Base-by-base conservation (phyloP, 1,140 invertebrate species). In the Trachymyrmex septentrionalis region DNA sequence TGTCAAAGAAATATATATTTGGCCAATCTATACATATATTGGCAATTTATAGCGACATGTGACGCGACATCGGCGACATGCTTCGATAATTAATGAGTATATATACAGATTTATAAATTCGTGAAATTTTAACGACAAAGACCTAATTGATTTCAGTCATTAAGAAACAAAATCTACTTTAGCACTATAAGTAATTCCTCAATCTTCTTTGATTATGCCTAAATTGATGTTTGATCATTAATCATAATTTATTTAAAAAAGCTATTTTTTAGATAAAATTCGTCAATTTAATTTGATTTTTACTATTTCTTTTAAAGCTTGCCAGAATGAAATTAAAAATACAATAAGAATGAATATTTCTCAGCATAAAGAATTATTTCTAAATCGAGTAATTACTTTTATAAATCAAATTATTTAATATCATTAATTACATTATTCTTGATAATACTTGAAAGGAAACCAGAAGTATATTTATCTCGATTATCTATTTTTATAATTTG, bases 1-100 rank as follows among this genome's bases (percentile, higher is more conserved):
- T n/a, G 48, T 69, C 10, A 59, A 59, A 21, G 48, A 63, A 48
- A 10, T 72, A 72, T 72, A 72, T 72, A 73, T 73, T 84, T 38
- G 19, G 55, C 34, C 16, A n/a, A 59, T n/a, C 24, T 44, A 44
- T 44, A 44, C 9, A 44, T 44, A 44, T 44, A 44, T 44, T 44
- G 10, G 9, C 38, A 30, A 76, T 19, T 73, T 75, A 24, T 71
- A 55, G 24, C 53, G n/a, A 82, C 48, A 48, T 61, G 38, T 44
- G 19, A 55, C 67, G 24, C 67, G 24, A 27, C 24, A 16, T 24
- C 34, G 34, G 6, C 6, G 34, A 38, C 7, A 7, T 7, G 14
- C 4, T 82, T 21, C 16, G 19, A 61, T 61, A 16, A 61, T 82
- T 82, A 24, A 21, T 24, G 19, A 67, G 5, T 38, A 24, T 55